These are phyloP conservation scores for Calycopis cecrops DNA, from an alignment of 1,140 invertebrate species.

Conservation along the genomic window DNA sequence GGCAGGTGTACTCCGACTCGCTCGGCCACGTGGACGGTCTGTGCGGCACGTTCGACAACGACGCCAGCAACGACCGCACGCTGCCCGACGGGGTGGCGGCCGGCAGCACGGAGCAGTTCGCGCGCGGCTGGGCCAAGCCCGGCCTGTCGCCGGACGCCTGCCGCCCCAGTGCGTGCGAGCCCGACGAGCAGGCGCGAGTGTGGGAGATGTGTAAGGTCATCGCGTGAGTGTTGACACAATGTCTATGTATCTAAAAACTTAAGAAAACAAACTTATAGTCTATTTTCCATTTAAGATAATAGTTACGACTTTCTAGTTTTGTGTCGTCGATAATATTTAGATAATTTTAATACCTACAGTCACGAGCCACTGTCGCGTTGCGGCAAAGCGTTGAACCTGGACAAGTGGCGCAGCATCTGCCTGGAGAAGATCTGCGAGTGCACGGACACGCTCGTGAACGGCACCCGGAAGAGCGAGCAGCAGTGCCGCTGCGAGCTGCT, in stretches of 20 bases:
- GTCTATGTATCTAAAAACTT: too few relatives aligned
- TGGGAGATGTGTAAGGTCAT: conserved; percentile 63
- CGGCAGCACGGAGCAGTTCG: conserved; percentile 81
- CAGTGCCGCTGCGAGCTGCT: conserved; percentile 82
- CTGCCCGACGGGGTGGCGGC: conserved; percentile 80
- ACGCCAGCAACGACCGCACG: conserved; percentile 79
- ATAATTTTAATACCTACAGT: too few relatives aligned
- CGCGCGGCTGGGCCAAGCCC: conserved; percentile 81
- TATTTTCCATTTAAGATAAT: too few relatives aligned
- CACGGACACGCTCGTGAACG: conserved; percentile 43
- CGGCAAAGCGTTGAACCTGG: conserved; percentile 75
- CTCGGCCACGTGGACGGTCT: conserved; percentile 81
- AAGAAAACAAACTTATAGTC: too few relatives aligned
- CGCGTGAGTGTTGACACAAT: conserved; percentile 46
- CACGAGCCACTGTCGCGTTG: conserved; percentile 79
- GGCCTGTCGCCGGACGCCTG: conserved; percentile 74
- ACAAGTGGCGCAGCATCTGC: conserved; percentile 82
- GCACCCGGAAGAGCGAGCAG: conserved; percentile 59
- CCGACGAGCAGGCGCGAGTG: conserved; percentile 77
- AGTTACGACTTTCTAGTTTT: too few relatives aligned
- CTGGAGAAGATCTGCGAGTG: conserved; percentile 85
- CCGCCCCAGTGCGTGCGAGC: conserved; percentile 77
- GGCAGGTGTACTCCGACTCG: conserved; percentile 74
- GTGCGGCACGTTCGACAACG: conserved; percentile 85
- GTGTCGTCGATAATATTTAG: too few relatives aligned